Base-by-base conservation (phyloP, 2,113 vertebrate genomes). In the Pipa parva region DNA sequence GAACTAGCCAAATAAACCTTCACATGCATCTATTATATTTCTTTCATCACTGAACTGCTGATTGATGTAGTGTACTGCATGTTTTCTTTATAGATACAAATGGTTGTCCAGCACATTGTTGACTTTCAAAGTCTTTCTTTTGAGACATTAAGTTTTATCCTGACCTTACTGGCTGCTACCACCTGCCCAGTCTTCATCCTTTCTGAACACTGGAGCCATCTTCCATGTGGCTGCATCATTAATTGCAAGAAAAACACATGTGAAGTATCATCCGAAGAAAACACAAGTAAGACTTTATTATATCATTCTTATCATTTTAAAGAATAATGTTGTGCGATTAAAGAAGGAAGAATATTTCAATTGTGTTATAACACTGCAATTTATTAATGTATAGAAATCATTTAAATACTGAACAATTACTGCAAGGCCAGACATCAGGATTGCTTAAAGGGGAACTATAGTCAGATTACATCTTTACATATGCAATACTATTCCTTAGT, bases 171-270 rank as follows among this genome's bases (percentile, higher is more conserved):
- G 52, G 92, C 95, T 42, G 85, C 90, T 39, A 82, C 86, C 0
- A 80, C 92, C 66, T 97, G 93, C 21, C 95, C 97, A 0, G 68
- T 97, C 39, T 98, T 98, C n/a, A 78, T 94, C 71, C 82, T 99
- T 73, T 98, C 95, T 1, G 88, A 94, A 75, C 89, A 78, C 73
- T 98, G 95, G 95, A 83, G 86, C 68, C 95, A 98, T 79, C 84
- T 98, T 77, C 97, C 95, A 24, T 99, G 97, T 5, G 97, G 97
- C 73, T 99, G 97, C 83, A 91, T 97, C 81, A 94, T 99, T 80
- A 92, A 95, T 62, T 99, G 95, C 83, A 83, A 81, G 60, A 87
- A 72, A 73, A 83, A 76, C 13, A 15, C 78, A 0, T 71, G 45
- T 1, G 28, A 76, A 0, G 72, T 75, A 31, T 51, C 73, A 10